phyloP scores from a whole-genome alignment of 35 echinoderm and acorn worm genomes.

The Diadema setosum region DNA sequence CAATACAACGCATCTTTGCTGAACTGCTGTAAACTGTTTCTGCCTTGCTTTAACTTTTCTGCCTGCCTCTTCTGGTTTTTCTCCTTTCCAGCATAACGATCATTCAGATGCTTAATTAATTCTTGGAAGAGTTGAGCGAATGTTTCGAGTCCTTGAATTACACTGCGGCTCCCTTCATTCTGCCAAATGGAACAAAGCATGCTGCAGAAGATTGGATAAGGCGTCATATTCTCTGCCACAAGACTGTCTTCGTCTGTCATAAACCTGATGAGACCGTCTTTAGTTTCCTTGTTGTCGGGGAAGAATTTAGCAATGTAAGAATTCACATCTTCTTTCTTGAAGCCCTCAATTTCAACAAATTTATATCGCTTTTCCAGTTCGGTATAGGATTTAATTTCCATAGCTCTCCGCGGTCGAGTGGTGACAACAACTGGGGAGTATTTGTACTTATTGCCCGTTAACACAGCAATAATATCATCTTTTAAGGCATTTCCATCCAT shows the following conservation, averaged over 20 bases:
- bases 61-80: no score
- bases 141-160: neutral
- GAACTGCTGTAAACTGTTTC: no score
- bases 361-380: neutral
- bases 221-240: neutral
- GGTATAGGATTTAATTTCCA: neutral
- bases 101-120: neutral
- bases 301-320: neutral
- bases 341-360: neutral
- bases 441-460: neutral
- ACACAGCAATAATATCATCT: neutral
- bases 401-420: neutral
- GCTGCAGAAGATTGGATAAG: neutral
- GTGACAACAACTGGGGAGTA: neutral
- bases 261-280: neutral
- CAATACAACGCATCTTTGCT: no score
- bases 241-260: neutral
- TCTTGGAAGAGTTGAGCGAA: neutral
- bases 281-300: neutral
- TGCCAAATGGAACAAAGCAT: neutral
- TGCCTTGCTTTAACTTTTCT: no score
- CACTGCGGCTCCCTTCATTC: neutral
- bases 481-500: neutral
- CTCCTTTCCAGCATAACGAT: neutral
- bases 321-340: neutral